These are phyloP conservation scores for Myiothlypis coronata DNA, from an alignment of 2,797 vertebrate genomes.

Conservation along the genomic window DNA sequence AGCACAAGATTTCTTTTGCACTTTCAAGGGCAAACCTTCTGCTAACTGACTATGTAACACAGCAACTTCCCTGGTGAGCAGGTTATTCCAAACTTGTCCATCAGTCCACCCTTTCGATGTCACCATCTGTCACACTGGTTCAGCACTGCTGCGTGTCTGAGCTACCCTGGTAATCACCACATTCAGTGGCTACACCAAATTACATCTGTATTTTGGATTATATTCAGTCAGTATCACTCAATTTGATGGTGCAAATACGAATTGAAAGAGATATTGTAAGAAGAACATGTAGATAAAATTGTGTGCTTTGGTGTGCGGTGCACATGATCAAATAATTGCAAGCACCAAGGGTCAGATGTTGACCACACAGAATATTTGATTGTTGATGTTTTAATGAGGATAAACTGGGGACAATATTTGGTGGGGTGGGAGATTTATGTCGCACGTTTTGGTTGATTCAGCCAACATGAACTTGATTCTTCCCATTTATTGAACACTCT, in stretches of 20 bases:
- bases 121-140: not conserved
- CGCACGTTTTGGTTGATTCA: rapidly evolving
- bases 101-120: not conserved
- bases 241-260: not conserved
- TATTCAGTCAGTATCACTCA: not conserved
- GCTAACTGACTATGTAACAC: not conserved
- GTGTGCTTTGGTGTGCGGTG: not conserved
- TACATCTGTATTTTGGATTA: not conserved
- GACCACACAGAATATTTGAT: not conserved
- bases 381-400: not conserved
- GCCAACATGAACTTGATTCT: not conserved
- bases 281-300: not conserved
- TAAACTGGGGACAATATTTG: not conserved
- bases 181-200: not conserved
- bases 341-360: rapidly evolving
- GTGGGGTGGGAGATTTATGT: not conserved
- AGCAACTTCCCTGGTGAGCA: not conserved
- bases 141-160: not conserved
- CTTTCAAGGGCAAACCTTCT: not conserved
- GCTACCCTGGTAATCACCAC: not conserved
- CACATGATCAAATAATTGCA: not conserved
- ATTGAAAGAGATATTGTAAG: not conserved
- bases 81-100: not conserved
- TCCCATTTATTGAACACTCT: not conserved
- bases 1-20: not conserved